phyloP scores from a whole-genome alignment of 2,113 vertebrate species.

The Rhinopomastus cyanomelas region DNA sequence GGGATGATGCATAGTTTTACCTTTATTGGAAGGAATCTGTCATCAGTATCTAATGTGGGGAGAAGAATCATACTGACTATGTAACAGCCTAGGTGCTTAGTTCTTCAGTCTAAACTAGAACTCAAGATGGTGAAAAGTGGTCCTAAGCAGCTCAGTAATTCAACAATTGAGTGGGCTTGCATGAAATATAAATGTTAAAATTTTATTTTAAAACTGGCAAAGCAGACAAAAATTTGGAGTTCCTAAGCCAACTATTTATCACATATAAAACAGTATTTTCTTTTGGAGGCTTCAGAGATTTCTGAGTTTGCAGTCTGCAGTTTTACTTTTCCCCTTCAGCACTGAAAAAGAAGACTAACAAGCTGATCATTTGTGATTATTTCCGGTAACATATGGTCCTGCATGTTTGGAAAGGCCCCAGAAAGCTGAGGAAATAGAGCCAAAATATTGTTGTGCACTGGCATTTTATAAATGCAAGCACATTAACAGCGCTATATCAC shows the following conservation, averaged over 20 bases:
- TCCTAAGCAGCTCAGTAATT: background rate
- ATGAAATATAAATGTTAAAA: background rate
- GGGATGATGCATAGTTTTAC: background rate
- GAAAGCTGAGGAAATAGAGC: background rate
- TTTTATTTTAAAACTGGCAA: background rate
- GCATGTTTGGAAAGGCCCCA: background rate
- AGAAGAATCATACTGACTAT: background rate
- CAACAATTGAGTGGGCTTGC: background rate
- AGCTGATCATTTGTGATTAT: background rate
- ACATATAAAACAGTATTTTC: rapidly evolving
- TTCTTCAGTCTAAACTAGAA: background rate
- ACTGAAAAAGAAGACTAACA: background rate
- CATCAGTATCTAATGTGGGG: rapidly evolving
- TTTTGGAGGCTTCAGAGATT: background rate
- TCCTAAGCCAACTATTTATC: background rate
- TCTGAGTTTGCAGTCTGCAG: background rate
- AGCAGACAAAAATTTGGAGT: background rate
- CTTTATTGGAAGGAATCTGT: background rate
- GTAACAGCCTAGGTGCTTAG: background rate
- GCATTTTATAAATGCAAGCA: background rate
- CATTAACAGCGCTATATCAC: background rate
- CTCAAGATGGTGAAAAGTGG: rapidly evolving
- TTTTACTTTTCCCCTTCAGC: rapidly evolving
- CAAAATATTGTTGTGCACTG: background rate
- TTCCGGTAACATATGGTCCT: background rate